Base-by-base conservation (phyloP, 2,113 vertebrate genomes). In the Coptodon rendalli region DNA sequence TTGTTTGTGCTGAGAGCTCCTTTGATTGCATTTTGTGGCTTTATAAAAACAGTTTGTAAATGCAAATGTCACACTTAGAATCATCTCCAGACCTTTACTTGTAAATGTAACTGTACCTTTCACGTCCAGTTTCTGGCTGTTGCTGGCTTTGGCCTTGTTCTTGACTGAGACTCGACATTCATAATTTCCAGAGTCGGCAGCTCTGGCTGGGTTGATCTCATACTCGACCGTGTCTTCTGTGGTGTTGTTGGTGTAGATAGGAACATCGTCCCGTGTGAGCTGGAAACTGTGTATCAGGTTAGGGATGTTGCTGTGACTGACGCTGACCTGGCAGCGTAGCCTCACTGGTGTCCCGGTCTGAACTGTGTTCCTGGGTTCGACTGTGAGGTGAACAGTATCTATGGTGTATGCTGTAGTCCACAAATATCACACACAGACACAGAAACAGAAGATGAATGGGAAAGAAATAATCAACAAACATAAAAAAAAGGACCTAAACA, bases 171-270 rank as follows among this genome's bases (percentile, higher is more conserved):
- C 94, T 3, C 22, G 27, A 85, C 96, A 97, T 10, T 85, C 83
- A 31, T 96, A 97, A 14, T 1, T 86, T 2, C 96, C 96, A 2
- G 96, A 95, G 91, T 96, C 87, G 0, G 89, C 94, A 3, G 93
- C 95, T 40, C 96, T 89, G 87, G 95, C 95, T 0, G 91, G 87
- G 48, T 4, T n/a, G 7, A 97, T 93, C 4, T 19, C 52, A 43
- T 90, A 91, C 0, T 3, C 4, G 14, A 93, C 14, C 1, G 9
- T n/a, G 24, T 92, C 73, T 1, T 85, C 16, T 7, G 36, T 73
- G 34, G 88, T 91, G 48, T 88, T 91, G 0, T 43, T 19, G 31
- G 89, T 36, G 89, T 93, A 36, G 78, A 96, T 11, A 29, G 6
- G 5, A 3, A 36, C 3, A 9, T 85, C 89, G 10, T 96, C 50